Percentiles rank a stretch among this genome's conserved stretches.
phyloP scores from a whole-genome alignment of 1,140 invertebrate genomes.

The Carcinoscorpius rotundicauda region DNA sequence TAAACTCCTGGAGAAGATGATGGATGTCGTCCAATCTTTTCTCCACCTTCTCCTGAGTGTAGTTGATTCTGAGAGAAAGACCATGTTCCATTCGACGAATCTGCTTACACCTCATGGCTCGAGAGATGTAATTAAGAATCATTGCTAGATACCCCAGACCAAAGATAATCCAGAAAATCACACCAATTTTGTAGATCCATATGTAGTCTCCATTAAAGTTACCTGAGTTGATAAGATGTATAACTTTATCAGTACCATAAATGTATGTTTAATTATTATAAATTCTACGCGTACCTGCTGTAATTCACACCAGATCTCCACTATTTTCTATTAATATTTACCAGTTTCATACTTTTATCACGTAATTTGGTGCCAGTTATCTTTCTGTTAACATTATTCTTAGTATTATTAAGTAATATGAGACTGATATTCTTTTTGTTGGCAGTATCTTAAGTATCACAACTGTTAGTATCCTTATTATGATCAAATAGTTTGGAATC shows the following conservation, averaged over 20 bases:
- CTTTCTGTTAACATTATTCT: too few relatives aligned
- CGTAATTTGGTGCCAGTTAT: too few relatives aligned
- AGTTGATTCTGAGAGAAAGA: constrained; percentile 17
- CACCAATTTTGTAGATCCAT: constrained; percentile 56
- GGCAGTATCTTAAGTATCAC: too few relatives aligned
- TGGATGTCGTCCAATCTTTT: constrained; percentile 20
- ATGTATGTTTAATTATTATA: neutral
- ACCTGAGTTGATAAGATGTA: constrained; percentile 7
- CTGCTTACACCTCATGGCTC: constrained; percentile 17
- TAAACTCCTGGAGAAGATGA: constrained; percentile 20
- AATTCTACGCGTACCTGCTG: neutral
- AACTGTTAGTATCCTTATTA: too few relatives aligned
- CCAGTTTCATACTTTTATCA: too few relatives aligned
- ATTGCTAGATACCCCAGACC: constrained; percentile 81
- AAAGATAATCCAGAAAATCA: constrained; percentile 71
- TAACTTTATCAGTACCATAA: neutral
- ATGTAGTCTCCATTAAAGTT: constrained; percentile 25
- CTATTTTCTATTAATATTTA: too few relatives aligned
- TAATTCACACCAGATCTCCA: neutral
- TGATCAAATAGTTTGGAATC: too few relatives aligned
- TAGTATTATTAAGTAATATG: too few relatives aligned
- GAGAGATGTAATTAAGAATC: constrained; percentile 68
- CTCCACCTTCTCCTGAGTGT: constrained; percentile 20
- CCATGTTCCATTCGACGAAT: constrained; percentile 19
- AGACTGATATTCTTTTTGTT: too few relatives aligned